Conservation (phyloP, 2,113 vertebrate species). For the Oceanodroma tethys region DNA sequence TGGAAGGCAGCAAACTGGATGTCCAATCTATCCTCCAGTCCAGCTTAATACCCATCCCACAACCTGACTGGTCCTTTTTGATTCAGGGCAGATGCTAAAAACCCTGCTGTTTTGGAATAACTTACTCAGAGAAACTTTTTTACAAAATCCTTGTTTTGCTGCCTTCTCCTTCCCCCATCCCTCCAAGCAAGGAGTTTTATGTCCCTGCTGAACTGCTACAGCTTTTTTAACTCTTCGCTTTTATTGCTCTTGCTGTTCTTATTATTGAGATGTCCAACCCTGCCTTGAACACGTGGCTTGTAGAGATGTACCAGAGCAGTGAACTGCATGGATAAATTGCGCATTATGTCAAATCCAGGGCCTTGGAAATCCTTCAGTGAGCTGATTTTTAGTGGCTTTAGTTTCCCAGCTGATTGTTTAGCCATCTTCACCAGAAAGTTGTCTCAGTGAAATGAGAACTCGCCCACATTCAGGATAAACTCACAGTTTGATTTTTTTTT, state of each 20-base stretch:
- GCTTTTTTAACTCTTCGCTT: not conserved
- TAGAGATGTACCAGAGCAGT: not conserved
- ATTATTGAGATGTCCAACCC: not conserved
- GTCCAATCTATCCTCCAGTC: not conserved
- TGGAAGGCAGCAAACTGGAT: not conserved
- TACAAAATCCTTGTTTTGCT: not conserved
- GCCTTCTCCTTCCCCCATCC: not conserved
- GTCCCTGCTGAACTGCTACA: not conserved
- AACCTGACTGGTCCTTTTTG: not conserved
- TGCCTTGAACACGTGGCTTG: not conserved
- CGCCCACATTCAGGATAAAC: conserved; percentile 35
- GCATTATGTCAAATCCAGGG: not conserved
- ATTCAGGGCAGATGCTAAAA: not conserved
- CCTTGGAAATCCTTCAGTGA: not conserved
- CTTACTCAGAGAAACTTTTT: not conserved
- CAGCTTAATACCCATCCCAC: not conserved
- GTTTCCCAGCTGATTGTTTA: conserved; percentile 12
- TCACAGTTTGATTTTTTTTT: not conserved
- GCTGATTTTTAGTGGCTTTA: not conserved
- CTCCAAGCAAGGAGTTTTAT: not conserved
- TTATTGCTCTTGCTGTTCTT: not conserved
- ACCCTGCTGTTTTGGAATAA: not conserved
- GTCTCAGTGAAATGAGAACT: conserved; percentile 26
- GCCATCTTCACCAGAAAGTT: conserved; percentile 19
- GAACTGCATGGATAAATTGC: not conserved